Evolutionary conservation across 2,113 vertebrate genomes (phyloP).

Genomic region (Xenus cinereus): DNA sequence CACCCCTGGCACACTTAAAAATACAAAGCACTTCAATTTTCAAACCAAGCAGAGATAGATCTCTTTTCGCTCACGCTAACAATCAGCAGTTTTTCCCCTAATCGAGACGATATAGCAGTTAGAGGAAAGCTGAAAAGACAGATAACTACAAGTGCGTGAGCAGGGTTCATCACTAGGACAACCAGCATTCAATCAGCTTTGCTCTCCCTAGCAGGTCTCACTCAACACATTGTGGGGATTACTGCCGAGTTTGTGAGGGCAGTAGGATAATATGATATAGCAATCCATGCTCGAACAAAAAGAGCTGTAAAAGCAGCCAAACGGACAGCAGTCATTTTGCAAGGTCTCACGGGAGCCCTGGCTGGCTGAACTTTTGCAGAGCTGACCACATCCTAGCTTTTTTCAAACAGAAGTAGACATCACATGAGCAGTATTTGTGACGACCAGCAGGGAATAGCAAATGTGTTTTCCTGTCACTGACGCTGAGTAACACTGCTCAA

Average conservation of each 20-base stretch:
- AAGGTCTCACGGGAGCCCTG: background rate
- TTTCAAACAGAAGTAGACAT: background rate
- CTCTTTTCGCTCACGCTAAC: background rate
- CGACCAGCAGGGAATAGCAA: background rate
- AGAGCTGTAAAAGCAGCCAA: background rate
- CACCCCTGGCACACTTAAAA: background rate
- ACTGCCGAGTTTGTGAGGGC: background rate
- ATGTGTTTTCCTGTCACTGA: background rate
- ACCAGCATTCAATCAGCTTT: background rate
- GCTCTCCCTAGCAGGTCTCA: background rate
- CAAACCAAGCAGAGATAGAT: background rate
- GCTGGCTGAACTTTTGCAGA: background rate
- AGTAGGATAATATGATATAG: background rate
- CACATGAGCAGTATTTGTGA: background rate
- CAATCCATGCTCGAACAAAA: background rate
- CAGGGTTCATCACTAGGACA: background rate
- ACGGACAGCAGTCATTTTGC: background rate
- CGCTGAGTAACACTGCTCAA: background rate
- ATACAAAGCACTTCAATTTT: background rate
- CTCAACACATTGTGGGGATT: background rate
- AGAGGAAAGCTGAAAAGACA: background rate
- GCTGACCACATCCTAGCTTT: background rate
- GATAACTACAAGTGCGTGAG: background rate
- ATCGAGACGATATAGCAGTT: background rate
- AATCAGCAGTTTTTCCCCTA: background rate